Percentiles rank a stretch among this genome's conserved stretches.
Evolutionary conservation across 92 coral and sea anemone species (phyloP).

Genomic region (Metridium senile): DNA sequence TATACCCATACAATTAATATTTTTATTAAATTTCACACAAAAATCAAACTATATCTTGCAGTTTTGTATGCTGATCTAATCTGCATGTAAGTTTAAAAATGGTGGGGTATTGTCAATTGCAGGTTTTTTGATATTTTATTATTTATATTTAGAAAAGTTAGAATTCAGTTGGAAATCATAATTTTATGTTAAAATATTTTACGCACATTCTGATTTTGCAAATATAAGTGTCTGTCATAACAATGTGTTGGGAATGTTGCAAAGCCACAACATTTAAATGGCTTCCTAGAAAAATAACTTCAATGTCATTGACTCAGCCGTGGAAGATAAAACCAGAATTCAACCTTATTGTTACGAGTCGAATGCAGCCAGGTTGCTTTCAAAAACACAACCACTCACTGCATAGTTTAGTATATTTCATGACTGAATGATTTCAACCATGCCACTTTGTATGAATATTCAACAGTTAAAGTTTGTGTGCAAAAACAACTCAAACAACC

Average conservation of each 20-base stretch:
- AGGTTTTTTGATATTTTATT: too few species aligned
- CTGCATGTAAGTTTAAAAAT: conserved; percentile 40
- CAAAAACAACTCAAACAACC: not conserved
- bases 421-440: conserved; percentile 30
- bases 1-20: too few species aligned
- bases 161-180: too few species aligned
- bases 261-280: not conserved
- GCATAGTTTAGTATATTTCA: not conserved
- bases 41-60: too few species aligned
- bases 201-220: too few species aligned
- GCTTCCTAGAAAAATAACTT: not conserved
- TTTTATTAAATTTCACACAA: too few species aligned
- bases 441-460: conserved; percentile 31
- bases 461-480: not conserved
- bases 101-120: too few species aligned
- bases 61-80: conserved; percentile 31
- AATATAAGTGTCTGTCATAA: too few species aligned
- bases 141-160: too few species aligned
- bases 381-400: not conserved
- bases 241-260: not conserved
- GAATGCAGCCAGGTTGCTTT: not conserved
- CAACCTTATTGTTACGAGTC: too few species aligned
- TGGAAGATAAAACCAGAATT: too few species aligned
- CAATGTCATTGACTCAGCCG: too few species aligned
- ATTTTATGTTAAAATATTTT: not conserved